Evolutionary conservation across 2,888 invertebrate genomes (phyloP), one percentile per base, ranked within the genome.

Genomic region (Habrosyne pyritoides): DNA sequence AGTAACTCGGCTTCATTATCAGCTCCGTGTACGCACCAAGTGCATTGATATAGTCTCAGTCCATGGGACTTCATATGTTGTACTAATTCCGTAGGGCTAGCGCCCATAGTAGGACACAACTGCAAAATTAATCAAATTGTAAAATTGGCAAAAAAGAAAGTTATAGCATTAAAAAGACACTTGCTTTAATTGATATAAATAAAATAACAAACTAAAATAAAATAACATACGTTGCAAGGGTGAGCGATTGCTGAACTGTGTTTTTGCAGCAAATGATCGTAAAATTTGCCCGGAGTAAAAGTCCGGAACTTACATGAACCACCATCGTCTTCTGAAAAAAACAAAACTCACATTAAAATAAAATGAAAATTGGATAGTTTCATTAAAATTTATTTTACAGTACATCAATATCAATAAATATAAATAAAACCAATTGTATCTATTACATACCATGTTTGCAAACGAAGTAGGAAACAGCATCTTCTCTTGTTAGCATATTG

Each of bases 1-100:
- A 93, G 62, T 55, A 93, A 66, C 1, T 81, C 84, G 0, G 55
- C 26, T 60, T 93, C 87, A n/a, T 71, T 79, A 60, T 87, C 86
- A 0, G 84, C 84, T 0, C 92, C 92, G 54, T 72, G 73, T 0
- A 86, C 74, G 57, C 93, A 93, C 81, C 88, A 89, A 0, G 86
- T 78, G 64, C 93, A 93, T 69, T 86, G 91, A 59, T 89, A 91
- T 53, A 89, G 60, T 59, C 79, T 86, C n/a, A 93, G 58, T 0
- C 81, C 84, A 61, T 94, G 94, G 1, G 24, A 48, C 60, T 81
- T 84, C 65, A 88, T 70, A 59, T 90, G 92, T 18, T 75, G 66
- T 5, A 87, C 56, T 42, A 93, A 64, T 12, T 87, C 88, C 0
- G 66, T 18, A 0, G 80, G 63, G 2, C 81, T 79, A 0, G 74